These are phyloP conservation scores for Maconellicoccus hirsutus DNA, from an alignment of 1,140 invertebrate genomes.

Conservation along the genomic window DNA sequence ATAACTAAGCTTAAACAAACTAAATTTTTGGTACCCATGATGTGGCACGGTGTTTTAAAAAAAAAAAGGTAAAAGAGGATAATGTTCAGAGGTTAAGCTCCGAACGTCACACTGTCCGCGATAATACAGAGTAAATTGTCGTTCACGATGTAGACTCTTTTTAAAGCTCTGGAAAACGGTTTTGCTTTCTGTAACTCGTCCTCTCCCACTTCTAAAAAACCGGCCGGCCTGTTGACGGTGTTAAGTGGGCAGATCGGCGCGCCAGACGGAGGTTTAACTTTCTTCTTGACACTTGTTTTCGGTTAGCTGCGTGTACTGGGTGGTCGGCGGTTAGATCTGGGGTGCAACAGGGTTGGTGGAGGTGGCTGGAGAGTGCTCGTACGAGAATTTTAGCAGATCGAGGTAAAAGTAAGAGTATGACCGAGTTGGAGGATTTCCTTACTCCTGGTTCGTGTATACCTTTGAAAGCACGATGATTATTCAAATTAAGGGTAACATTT, in stretches of 20 bases:
- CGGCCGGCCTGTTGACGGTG: background rate
- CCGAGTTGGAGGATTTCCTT: too few species aligned
- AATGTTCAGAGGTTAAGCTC: constrained; percentile 3
- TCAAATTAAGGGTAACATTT: too few species aligned
- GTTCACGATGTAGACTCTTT: background rate
- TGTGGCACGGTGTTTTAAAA: background rate
- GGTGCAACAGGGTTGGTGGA: too few species aligned
- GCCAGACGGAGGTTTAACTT: constrained; percentile 15
- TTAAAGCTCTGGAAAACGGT: constrained; percentile 14
- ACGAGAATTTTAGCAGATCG: too few species aligned
- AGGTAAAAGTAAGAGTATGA: too few species aligned
- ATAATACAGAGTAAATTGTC: constrained; percentile 18
- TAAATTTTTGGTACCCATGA: constrained; percentile 22
- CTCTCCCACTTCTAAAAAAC: constrained; percentile 18
- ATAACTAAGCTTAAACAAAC: constrained; percentile 20
- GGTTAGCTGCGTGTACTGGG: too few species aligned
- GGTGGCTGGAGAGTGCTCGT: too few species aligned
- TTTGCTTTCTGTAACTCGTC: background rate
- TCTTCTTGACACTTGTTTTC: constrained; percentile 18
- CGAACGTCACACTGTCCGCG: constrained; percentile 12
- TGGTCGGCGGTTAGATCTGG: too few species aligned
- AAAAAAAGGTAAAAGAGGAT: background rate
- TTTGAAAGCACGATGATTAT: too few species aligned
- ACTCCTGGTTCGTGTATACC: too few species aligned
- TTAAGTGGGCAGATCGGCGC: background rate